Conservation (phyloP, 2,797 vertebrate species). For the Hippoglossus hippoglossus region DNA sequence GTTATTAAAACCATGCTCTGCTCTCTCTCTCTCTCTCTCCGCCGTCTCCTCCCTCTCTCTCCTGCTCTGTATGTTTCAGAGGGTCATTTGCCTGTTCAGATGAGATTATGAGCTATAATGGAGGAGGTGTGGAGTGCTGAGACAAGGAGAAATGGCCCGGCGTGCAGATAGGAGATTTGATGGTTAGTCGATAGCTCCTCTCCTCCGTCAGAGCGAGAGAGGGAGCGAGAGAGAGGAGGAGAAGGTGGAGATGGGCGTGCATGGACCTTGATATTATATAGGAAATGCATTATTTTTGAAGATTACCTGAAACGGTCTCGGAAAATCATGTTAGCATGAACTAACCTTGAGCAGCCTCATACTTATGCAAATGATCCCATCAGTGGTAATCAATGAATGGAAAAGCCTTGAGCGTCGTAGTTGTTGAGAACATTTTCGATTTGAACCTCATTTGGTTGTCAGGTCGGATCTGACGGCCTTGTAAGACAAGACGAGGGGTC, state of each 20-base stretch:
- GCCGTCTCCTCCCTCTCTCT: not conserved
- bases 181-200: conserved; percentile 91
- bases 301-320: conserved; percentile 73
- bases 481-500: conserved; percentile 68
- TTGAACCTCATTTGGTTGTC: conserved; percentile 50
- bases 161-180: conserved; percentile 88
- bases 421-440: conserved; percentile 62
- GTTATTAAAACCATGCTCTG: conserved; percentile 41
- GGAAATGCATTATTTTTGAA: conserved; percentile 85
- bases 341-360: conserved; percentile 80
- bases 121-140: conserved; percentile 88
- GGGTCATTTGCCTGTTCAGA: conserved; percentile 88
- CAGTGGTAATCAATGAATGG: conserved; percentile 76
- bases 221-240: conserved; percentile 17
- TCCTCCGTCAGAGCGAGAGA: conserved; percentile 66
- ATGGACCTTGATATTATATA: conserved; percentile 81
- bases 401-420: conserved; percentile 70
- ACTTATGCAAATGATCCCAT: conserved; percentile 79
- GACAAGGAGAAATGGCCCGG: conserved; percentile 90
- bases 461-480: conserved; percentile 52
- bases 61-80: conserved; percentile 59
- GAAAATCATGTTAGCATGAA: conserved; percentile 78
- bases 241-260: conserved; percentile 62
- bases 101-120: conserved; percentile 84
- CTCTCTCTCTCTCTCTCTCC: conserved; percentile 19